Conservation (phyloP, 2,888 invertebrate species). For the Cantharis flavilabris region DNA sequence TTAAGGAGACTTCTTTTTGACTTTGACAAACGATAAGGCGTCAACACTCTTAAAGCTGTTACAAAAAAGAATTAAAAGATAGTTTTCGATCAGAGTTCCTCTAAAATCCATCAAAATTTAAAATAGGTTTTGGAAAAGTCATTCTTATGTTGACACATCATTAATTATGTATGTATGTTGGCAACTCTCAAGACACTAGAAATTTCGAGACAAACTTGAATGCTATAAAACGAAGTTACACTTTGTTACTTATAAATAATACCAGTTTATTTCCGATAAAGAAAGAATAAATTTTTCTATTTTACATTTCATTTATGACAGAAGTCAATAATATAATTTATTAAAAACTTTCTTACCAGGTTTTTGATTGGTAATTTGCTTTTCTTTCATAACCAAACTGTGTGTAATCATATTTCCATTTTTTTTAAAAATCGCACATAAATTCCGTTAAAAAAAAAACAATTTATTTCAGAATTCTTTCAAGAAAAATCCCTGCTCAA, state of each 20-base stretch:
- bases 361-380: too few species aligned
- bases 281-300: too few species aligned
- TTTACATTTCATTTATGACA: too few species aligned
- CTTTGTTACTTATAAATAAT: background rate
- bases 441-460: too few species aligned
- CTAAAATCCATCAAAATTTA: background rate
- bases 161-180: background rate
- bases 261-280: background rate
- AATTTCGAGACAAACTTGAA: background rate
- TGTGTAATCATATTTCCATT: too few species aligned
- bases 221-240: background rate
- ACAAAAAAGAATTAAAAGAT: background rate
- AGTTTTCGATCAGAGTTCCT: background rate
- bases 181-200: background rate
- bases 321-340: too few species aligned
- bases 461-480: too few species aligned
- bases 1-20: background rate
- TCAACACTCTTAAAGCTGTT: background rate
- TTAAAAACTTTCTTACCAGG: too few species aligned
- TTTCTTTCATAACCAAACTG: too few species aligned
- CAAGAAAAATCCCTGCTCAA: too few species aligned
- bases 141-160: background rate
- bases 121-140: background rate
- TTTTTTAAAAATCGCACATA: too few species aligned
- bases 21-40: background rate